Base-by-base conservation (phyloP, 2,888 invertebrate genomes). In the Cheilosia impressa region DNA sequence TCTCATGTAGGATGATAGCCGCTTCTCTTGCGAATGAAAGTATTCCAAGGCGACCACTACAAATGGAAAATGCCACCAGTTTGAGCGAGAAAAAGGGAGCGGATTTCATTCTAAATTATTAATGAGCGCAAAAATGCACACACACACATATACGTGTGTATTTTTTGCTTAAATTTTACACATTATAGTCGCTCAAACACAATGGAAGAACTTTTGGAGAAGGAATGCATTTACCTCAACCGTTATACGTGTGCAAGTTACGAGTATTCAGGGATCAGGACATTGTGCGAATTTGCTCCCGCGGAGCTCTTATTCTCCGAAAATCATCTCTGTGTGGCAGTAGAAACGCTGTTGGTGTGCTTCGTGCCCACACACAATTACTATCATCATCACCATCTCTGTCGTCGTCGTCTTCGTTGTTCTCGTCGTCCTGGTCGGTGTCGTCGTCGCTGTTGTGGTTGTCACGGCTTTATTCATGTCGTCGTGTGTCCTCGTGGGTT, bases 351-450 rank as follows among this genome's bases (percentile, higher is more conserved):
- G 17, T 68, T 52, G 43, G 78, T 84, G 69, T 84, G 63, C 38
- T 75, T 79, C 65, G 34, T 73, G 75, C 58, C 50, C 87, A 87
- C 88, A 89, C 88, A 87, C 89, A 80, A 83, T 87, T 75, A 87
- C 87, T 76, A 71, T 72, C 84, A 62, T 65, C 79, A 66, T 52
- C 62, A 80, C 63, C 78, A 79, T 63, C 66, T 72, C 38, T 62
- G 80, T 71, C 62, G 87, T 77, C 66, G 78, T 80, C 76, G 68
- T 58, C 77, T 43, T 34, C 68, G 58, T 38, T 85, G 78, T 73
- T 79, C 76, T 80, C 80, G 82, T 80, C 76, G 68, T 66, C 63
- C 72, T 83, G 72, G 72, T 68, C 75, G 81, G 75, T 83, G 63
- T 81, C 87, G 88, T 75, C 66, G 71, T 72, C 78, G 82, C 68